phyloP scores from a whole-genome alignment of 2,113 vertebrate species.

The Ammodytes marinus region DNA sequence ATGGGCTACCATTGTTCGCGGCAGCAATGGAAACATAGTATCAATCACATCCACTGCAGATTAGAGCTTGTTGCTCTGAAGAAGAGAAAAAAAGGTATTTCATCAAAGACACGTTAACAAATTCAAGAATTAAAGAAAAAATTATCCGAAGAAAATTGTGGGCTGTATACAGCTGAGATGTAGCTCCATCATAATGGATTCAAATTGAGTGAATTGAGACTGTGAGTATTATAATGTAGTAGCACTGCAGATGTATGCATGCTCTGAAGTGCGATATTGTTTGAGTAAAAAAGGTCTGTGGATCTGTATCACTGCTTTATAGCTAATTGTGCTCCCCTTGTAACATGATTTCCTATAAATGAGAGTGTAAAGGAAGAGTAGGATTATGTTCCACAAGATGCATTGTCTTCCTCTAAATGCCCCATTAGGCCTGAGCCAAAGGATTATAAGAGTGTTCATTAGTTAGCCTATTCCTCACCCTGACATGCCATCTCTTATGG shows the following conservation, averaged over 20 bases:
- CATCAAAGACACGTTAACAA: neutral
- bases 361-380: conserved; percentile 74
- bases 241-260: conserved; percentile 56
- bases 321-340: conserved; percentile 81
- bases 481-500: conserved; percentile 81
- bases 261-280: conserved; percentile 64
- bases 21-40: conserved; percentile 21
- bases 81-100: conserved; percentile 6
- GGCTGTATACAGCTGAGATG: neutral
- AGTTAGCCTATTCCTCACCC: conserved; percentile 81
- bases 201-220: conserved; percentile 34
- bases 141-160: conserved; percentile 16
- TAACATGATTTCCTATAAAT: conserved; percentile 84
- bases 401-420: conserved; percentile 86
- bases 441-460: conserved; percentile 86
- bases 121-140: conserved; percentile 12
- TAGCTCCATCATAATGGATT: conserved; percentile 29
- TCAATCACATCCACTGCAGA: conserved; percentile 45
- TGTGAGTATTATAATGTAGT: conserved; percentile 34
- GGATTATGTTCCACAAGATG: conserved; percentile 81
- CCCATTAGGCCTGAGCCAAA: conserved; percentile 85
- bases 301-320: conserved; percentile 72
- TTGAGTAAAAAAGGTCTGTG: conserved; percentile 33
- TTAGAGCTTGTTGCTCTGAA: conserved; percentile 4
- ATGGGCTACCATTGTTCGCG: conserved; percentile 23